These are phyloP conservation scores for Aurelia aurita complex sp. Pacific DNA, from an alignment of 30 jellyfish, hydroid and myxozoan species.

Conservation along the genomic window DNA sequence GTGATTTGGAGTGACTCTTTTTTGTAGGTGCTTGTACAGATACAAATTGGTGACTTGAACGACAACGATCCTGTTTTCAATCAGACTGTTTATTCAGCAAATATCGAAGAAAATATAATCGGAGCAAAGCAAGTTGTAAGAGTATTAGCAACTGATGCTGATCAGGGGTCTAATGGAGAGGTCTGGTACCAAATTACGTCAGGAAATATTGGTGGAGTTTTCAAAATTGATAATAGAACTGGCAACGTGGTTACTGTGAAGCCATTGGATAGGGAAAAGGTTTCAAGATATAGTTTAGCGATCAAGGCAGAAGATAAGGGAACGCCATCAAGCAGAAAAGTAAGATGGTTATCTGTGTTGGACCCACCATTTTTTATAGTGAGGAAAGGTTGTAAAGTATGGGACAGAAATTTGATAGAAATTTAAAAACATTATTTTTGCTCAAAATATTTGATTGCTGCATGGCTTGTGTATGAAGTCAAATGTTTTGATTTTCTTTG, in stretches of 20 bases:
- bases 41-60: conserved; percentile 67
- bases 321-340: conserved; percentile 64
- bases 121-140: conserved; percentile 39
- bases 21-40: conserved; percentile 59
- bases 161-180: conserved; percentile 77
- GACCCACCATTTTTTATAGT: too few relatives aligned
- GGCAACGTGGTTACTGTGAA: conserved; percentile 46
- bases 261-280: conserved; percentile 59
- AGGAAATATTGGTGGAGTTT: conserved; percentile 57
- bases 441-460: too few relatives aligned
- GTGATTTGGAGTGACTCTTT: too few relatives aligned
- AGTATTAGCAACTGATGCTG: conserved; percentile 82
- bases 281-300: conserved; percentile 39
- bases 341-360: background rate
- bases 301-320: conserved; percentile 77
- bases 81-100: conserved; percentile 54
- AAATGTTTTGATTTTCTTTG: too few relatives aligned
- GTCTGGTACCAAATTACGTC: conserved; percentile 71
- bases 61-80: conserved; percentile 90
- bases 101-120: conserved; percentile 59
- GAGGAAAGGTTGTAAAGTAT: too few relatives aligned
- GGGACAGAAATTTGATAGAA: too few relatives aligned
- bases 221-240: conserved; percentile 42
- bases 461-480: too few relatives aligned
- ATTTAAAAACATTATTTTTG: too few relatives aligned